phyloP scores from a whole-genome alignment of 2,888 invertebrate species.

The Amaurobius ferox region DNA sequence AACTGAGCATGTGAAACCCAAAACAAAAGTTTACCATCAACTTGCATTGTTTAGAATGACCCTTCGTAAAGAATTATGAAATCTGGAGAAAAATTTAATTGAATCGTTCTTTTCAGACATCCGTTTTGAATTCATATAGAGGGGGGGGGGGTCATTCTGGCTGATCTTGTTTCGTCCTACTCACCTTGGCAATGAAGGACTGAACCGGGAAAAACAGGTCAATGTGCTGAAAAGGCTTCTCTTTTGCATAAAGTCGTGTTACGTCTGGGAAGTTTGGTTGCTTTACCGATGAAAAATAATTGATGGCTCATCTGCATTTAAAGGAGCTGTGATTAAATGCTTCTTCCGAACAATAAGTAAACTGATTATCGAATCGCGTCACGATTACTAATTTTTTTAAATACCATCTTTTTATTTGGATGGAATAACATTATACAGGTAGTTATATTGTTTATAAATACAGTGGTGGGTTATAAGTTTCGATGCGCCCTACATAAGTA shows the following conservation, averaged over 20 bases:
- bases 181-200: conserved; percentile 56
- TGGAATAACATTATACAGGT: too few relatives aligned
- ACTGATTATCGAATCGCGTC: too few relatives aligned
- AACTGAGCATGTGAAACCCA: neutral
- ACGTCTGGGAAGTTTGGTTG: neutral
- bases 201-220: conserved; percentile 53
- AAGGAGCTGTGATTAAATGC: neutral
- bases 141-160: conserved; percentile 27
- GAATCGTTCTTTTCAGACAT: neutral
- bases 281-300: neutral
- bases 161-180: conserved; percentile 27
- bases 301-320: neutral
- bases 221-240: conserved; percentile 16
- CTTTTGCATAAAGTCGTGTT: conserved; percentile 11
- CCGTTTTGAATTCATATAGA: neutral
- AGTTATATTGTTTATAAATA: too few relatives aligned
- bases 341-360: too few relatives aligned
- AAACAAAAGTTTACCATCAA: neutral
- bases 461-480: too few relatives aligned
- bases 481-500: too few relatives aligned
- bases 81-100: neutral
- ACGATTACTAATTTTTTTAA: too few relatives aligned
- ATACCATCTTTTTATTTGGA: too few relatives aligned
- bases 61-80: neutral
- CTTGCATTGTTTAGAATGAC: neutral